These are phyloP conservation scores for Sinocyclocheilus maitianheensis DNA, from an alignment of 2,113 vertebrate species.

Conservation along the genomic window DNA sequence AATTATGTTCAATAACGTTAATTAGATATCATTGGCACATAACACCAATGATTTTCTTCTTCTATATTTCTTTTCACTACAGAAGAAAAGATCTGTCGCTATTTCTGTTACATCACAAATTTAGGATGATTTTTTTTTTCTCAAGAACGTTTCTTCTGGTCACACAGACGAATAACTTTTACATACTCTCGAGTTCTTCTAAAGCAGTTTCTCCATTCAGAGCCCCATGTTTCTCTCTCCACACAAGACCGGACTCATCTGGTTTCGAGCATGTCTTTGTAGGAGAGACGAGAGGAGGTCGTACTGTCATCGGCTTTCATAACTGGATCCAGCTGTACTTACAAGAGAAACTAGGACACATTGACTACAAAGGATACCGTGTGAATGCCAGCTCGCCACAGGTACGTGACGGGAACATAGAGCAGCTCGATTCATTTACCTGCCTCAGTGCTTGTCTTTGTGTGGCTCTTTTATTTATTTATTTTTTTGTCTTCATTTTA, in stretches of 20 bases:
- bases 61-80: neutral
- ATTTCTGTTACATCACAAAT: too few species aligned
- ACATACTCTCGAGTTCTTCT: neutral
- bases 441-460: too few species aligned
- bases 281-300: conserved; percentile 76
- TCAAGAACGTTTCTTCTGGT: too few species aligned
- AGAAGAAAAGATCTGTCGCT: neutral
- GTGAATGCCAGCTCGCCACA: conserved; percentile 69
- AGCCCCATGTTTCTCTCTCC: neutral
- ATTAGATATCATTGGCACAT: neutral
- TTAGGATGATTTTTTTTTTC: too few species aligned
- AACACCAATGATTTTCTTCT: too few species aligned
- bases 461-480: too few species aligned
- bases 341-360: conserved; percentile 80
- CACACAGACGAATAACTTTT: too few species aligned
- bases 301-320: conserved; percentile 80
- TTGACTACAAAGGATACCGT: conserved; percentile 81
- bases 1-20: neutral
- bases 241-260: conserved; percentile 77
- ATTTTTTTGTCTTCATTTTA: too few species aligned
- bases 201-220: neutral
- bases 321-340: conserved; percentile 84
- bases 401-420: conserved; percentile 33
- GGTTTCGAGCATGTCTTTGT: conserved; percentile 84
- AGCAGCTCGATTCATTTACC: too few species aligned